Evolutionary conservation across 2,888 invertebrate genomes (phyloP), one percentile per base, ranked within the genome.

Genomic region (Scaptomyza polygonia): DNA sequence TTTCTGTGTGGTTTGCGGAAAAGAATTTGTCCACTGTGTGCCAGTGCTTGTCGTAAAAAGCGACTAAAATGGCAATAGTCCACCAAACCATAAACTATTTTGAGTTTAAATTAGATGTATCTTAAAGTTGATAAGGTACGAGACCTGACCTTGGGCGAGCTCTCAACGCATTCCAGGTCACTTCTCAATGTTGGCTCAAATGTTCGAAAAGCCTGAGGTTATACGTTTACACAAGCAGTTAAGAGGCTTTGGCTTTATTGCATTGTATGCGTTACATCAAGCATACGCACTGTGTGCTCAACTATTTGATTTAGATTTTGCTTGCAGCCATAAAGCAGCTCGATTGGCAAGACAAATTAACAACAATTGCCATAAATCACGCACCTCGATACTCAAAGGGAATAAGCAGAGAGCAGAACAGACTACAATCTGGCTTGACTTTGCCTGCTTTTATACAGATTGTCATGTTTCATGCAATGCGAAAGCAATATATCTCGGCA

Each of bases 281-380:
- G 86, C 61, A 81, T 77, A 74, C 80, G 81, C 86, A 64, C 67
- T 77, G 84, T 67, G 57, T 65, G 74, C 71, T 4, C 49, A 55
- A 49, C 66, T 67, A 67, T 68, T 77, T 74, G 74, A 62, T 51
- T 55, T 57, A 34, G 57, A 61, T 55, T 59, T 67, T 81, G 82
- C 78, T 58, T 53, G 51, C 29, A 49, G 25, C 44, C 21, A 42
- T 30, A 48, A 49, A 67, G 34, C 67, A 54, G 55, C 36, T 51
- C 59, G 44, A 66, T 65, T 54, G 69, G 70, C 62, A 67, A 70
- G 82, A 79, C 86, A 85, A 85, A 87, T 87, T 79, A 87, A 76
- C 87, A 82, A 73, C 76, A 81, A 82, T 73, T 81, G 70, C 82
- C 68, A 87, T 82, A 87, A 87, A 82, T 82, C 66, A 78, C 68